Base-by-base conservation (phyloP, 30 jellyfish, hydroid and myxozoan species). In the Chrysaora quinquecirrha region DNA sequence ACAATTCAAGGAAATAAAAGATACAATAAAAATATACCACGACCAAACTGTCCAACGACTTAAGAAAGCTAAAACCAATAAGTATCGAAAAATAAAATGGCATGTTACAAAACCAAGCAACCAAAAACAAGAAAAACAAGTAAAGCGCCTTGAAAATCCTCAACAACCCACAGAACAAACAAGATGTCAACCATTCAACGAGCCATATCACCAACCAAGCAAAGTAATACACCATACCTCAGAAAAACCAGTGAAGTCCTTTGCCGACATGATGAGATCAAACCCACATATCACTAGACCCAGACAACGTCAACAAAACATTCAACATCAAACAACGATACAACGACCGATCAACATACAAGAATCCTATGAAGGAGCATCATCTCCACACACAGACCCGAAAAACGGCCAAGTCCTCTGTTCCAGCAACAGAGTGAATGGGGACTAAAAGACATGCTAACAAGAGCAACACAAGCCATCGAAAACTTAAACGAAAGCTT, bases 391-490 rank as follows among this genome's bases (percentile, higher is more conserved):
- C n/a, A n/a, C n/a, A n/a, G n/a, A n/a, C n/a, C n/a, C n/a, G n/a
- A n/a, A n/a, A n/a, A n/a, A n/a, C n/a, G n/a, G n/a, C n/a, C n/a
- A n/a, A n/a, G n/a, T 43, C 58, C 16, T 43, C 58, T 43, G 9
- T 16, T 43, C 58, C 58, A 43, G 58, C n/a, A n/a, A n/a, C n/a
- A n/a, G n/a, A n/a, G n/a, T n/a, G n/a, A 38, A 38, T 14, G 14
- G 54, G 54, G 11, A 52, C 12, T 3, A 52, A 52, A 9, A 52
- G 68, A 52, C 68, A 52, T 52, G 68, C 68, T 52, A 25, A 52
- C 29, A 52, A 52, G 68, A 52, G 68, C 68, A 52, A 52, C 68
- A 52, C 68, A 52, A 19, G 68, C 68, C 68, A 52, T 52, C 29
- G 7, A 52, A 52, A 10, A 9, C 25, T 52, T 52, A 20, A 52